Conservation (phyloP, 2,888 invertebrate genomes). For the Nemapogon koenigi region DNA sequence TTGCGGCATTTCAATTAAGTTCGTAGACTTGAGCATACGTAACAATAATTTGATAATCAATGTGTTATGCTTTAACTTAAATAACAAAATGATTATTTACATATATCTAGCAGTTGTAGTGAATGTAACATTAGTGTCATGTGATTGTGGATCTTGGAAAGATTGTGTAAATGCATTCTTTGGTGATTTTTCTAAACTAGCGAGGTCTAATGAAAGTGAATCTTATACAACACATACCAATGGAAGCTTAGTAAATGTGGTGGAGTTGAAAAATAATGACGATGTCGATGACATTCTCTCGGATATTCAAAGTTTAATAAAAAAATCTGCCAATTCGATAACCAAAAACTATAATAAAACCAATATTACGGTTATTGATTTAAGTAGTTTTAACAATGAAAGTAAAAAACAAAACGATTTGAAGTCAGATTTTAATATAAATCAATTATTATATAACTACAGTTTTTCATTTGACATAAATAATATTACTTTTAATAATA, state of each 20-base stretch:
- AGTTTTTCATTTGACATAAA: neutral
- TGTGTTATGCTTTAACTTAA: too few relatives aligned
- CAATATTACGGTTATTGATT: too few relatives aligned
- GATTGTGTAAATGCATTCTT: conserved; percentile 5
- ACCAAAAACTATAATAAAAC: neutral
- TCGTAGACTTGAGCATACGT: too few relatives aligned
- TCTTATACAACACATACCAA: neutral
- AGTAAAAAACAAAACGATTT: too few relatives aligned
- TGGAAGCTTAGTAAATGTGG: conserved; percentile 3
- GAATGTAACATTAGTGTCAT: neutral
- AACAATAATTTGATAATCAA: too few relatives aligned
- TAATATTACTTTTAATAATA: neutral
- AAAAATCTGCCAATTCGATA: neutral
- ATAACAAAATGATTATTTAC: too few relatives aligned
- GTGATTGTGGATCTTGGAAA: neutral
- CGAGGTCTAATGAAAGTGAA: neutral
- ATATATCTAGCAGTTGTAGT: too few relatives aligned
- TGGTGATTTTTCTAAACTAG: conserved; percentile 1
- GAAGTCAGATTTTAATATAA: too few relatives aligned
- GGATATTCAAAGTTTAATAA: neutral
- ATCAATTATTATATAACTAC: too few relatives aligned
- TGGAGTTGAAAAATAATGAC: neutral
- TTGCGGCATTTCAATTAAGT: too few relatives aligned
- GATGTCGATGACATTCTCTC: neutral
- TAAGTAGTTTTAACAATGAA: too few relatives aligned